Evolutionary conservation across 1,140 invertebrate genomes (phyloP).

Genomic region (Drosophila orosa): DNA sequence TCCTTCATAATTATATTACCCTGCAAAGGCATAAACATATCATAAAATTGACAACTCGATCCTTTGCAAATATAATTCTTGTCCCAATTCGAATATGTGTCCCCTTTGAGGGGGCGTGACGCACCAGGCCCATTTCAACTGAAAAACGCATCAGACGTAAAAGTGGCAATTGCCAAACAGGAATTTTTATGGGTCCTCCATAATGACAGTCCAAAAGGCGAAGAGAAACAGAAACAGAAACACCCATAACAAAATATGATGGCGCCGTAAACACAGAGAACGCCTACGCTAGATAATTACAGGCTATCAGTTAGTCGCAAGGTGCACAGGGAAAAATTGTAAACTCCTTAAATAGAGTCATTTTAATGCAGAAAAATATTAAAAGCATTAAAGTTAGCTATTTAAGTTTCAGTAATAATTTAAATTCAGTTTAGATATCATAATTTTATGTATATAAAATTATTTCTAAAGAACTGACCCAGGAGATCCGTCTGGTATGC

Average conservation of each 20-base stretch:
- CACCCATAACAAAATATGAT: constrained; percentile 33
- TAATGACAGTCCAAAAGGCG: constrained; percentile 36
- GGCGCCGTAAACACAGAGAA: constrained; percentile 58
- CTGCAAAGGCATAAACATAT: neutral
- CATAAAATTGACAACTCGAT: neutral
- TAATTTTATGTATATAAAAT: neutral
- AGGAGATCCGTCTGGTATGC: too few relatives aligned
- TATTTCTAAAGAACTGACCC: neutral
- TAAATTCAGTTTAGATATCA: neutral
- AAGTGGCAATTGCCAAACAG: constrained; percentile 35
- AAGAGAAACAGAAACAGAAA: constrained; percentile 33
- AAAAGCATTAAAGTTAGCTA: too few relatives aligned
- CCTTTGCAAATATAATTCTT: neutral
- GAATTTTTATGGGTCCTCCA: constrained; percentile 36
- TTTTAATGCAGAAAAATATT: neutral
- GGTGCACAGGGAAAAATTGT: constrained; percentile 6
- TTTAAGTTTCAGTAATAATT: neutral
- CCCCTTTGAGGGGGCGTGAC: neutral
- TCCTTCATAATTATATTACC: neutral
- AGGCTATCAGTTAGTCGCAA: constrained; percentile 48
- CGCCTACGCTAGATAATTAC: constrained; percentile 74
- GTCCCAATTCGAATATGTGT: constrained; percentile 14
- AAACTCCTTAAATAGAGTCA: too few relatives aligned
- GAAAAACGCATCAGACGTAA: constrained; percentile 1
- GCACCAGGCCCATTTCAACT: constrained; percentile 8